These are phyloP conservation scores for Junco hyemalis DNA, from an alignment of 2,113 vertebrate species.

Conservation along the genomic window DNA sequence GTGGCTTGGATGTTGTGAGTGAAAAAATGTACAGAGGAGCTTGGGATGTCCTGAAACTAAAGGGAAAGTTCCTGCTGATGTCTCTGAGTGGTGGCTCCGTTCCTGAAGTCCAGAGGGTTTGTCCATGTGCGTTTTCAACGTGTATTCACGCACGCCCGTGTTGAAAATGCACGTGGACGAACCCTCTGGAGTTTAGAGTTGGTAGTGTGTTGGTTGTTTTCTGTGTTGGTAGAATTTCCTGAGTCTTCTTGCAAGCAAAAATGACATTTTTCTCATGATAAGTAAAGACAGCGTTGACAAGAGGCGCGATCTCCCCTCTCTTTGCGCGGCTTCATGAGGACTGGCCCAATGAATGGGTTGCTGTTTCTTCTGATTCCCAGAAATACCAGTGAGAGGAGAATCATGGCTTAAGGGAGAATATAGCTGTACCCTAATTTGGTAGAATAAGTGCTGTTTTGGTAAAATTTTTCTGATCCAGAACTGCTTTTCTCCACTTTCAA, in stretches of 20 bases:
- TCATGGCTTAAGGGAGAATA: background rate
- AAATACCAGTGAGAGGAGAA: background rate
- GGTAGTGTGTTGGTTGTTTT: background rate
- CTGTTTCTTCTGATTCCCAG: background rate
- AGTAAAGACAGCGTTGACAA: background rate
- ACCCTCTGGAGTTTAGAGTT: background rate
- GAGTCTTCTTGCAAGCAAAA: background rate
- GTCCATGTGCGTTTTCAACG: fast-evolving
- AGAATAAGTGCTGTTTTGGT: background rate
- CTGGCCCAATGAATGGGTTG: background rate
- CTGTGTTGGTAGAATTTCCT: background rate
- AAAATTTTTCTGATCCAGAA: background rate
- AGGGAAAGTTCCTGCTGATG: background rate
- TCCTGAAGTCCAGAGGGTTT: background rate
- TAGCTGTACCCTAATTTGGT: background rate
- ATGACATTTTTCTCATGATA: background rate
- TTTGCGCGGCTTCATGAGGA: background rate
- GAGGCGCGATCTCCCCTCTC: background rate
- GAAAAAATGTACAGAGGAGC: background rate
- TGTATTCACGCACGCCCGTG: fast-evolving
- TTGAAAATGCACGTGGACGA: background rate
- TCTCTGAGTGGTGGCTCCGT: fast-evolving
- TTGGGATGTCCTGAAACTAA: background rate
- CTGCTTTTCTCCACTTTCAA: background rate
- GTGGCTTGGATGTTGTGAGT: background rate